Percentiles rank a stretch among this genome's conserved stretches.
Evolutionary conservation across 2,797 vertebrate species (phyloP).

Genomic region (Diceros bicornis): DNA sequence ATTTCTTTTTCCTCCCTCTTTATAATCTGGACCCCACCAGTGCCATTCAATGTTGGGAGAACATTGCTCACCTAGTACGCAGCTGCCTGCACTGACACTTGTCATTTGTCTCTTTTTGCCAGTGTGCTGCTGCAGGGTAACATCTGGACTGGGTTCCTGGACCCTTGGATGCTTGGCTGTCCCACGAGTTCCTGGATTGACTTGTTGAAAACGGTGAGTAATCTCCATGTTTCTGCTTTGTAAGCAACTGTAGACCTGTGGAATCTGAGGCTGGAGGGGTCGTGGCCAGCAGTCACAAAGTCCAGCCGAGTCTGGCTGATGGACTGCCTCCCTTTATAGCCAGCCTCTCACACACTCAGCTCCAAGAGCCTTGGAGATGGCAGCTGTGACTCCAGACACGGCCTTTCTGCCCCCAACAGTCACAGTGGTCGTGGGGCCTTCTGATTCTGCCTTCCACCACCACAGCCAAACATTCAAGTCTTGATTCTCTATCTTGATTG

Average conservation of each 20-base stretch:
- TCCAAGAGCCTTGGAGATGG: neutral
- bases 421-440: neutral
- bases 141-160: constrained; percentile 44
- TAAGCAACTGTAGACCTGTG: neutral
- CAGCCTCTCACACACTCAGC: neutral
- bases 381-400: neutral
- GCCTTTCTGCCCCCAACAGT: neutral
- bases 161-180: constrained; percentile 1
- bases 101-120: neutral
- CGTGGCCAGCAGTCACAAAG: neutral
- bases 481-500: neutral
- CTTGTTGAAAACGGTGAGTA: constrained; percentile 71
- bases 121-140: constrained; percentile 54
- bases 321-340: neutral
- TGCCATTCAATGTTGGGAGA: neutral
- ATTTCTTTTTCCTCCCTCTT: neutral
- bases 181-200: neutral
- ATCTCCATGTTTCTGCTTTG: neutral
- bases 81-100: neutral
- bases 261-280: neutral
- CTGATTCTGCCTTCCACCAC: neutral
- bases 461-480: neutral
- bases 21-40: neutral
- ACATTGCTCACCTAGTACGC: accelerated
- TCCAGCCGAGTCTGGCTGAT: neutral